Conservation (phyloP, 2,113 vertebrate genomes). For the Hymenochirus boettgeri region DNA sequence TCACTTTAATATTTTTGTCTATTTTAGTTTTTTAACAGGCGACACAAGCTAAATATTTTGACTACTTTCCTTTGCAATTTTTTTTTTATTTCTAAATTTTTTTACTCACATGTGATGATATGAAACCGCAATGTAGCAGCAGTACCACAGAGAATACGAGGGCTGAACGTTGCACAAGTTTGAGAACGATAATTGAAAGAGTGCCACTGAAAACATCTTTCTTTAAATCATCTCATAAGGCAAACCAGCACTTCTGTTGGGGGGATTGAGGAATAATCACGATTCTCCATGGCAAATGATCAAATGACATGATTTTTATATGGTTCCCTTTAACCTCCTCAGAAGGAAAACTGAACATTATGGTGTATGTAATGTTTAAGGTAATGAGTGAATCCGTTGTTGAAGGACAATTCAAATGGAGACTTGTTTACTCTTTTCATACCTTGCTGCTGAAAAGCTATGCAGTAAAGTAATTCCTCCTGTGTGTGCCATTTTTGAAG, state of each 20-base stretch:
- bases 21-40: neutral
- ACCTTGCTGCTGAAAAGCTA: conserved; percentile 83
- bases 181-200: too few species aligned
- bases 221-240: conserved; percentile 16
- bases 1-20: conserved; percentile 9
- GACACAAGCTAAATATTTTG: conserved; percentile 7
- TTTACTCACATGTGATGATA: conserved; percentile 43
- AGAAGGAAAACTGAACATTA: conserved; percentile 31
- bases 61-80: conserved; percentile 10
- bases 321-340: conserved; percentile 61
- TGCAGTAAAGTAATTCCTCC: conserved; percentile 80
- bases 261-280: conserved; percentile 41
- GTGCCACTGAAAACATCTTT: neutral
- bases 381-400: conserved; percentile 49
- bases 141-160: conserved; percentile 44
- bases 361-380: conserved; percentile 53
- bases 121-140: conserved; percentile 51
- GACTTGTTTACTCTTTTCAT: conserved; percentile 71
- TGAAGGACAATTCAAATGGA: conserved; percentile 28
- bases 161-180: conserved; percentile 46
- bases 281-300: conserved; percentile 38
- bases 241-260: neutral
- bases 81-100: conserved; percentile 39
- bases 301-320: conserved; percentile 48
- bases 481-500: conserved; percentile 75